Evolutionary conservation across 2,113 vertebrate genomes (phyloP).

Genomic region (Colaptes auratus): DNA sequence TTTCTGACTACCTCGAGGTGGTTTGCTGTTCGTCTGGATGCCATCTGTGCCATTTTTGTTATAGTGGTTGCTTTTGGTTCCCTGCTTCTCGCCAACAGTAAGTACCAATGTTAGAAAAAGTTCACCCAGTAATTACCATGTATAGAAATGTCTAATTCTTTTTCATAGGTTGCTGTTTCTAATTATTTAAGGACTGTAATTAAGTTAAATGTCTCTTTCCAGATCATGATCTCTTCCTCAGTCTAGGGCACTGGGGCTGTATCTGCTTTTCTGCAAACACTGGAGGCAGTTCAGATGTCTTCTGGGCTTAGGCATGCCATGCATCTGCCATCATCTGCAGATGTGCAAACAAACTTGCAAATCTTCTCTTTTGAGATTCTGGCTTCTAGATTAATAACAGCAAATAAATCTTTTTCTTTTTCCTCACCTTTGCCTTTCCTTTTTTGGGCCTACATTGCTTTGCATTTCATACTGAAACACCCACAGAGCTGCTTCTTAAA

Average conservation of each 20-base stretch:
- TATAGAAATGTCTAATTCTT: constrained; percentile 50
- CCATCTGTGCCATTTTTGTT: constrained; percentile 93
- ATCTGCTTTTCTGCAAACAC: constrained; percentile 11
- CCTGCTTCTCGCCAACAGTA: constrained; percentile 86
- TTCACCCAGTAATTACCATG: constrained; percentile 47
- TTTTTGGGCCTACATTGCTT: constrained; percentile 7
- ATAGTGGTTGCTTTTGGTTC: constrained; percentile 86
- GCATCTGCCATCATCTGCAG: neutral
- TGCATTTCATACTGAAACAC: constrained; percentile 21
- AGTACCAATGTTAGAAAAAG: constrained; percentile 67
- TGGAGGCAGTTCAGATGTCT: constrained; percentile 25
- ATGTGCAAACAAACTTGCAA: neutral
- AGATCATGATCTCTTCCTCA: constrained; percentile 42
- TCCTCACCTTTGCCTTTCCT: neutral
- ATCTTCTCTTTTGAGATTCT: neutral
- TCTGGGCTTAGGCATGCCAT: neutral
- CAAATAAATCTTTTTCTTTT: constrained; percentile 4
- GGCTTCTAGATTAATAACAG: constrained; percentile 15
- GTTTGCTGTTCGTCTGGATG: constrained; percentile 93
- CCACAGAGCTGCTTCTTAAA: neutral
- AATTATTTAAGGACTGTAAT: constrained; percentile 56
- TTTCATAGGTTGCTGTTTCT: constrained; percentile 33
- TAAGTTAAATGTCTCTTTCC: constrained; percentile 50
- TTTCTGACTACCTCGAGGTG: constrained; percentile 94
- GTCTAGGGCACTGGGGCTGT: neutral